These are phyloP conservation scores for Cirrhinus molitorella DNA, from an alignment of 2,797 vertebrate genomes.

Conservation along the genomic window DNA sequence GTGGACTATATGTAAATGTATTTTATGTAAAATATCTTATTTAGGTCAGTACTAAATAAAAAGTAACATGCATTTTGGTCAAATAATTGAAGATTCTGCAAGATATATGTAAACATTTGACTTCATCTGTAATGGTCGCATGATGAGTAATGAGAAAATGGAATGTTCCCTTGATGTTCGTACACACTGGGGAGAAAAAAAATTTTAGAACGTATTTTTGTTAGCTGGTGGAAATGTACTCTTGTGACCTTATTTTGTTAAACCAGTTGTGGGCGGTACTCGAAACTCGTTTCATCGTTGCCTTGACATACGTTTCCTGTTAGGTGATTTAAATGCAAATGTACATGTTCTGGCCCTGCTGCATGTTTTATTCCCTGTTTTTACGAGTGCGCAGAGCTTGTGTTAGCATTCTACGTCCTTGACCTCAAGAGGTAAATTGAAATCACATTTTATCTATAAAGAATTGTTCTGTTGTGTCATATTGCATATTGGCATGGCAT, in stretches of 20 bases:
- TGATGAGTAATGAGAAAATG: background rate
- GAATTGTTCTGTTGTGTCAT: background rate
- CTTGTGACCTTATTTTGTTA: background rate
- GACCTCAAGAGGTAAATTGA: background rate
- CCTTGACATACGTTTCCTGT: background rate
- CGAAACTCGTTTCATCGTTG: background rate
- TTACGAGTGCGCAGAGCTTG: background rate
- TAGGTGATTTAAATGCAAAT: conserved; percentile 21
- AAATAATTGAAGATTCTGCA: too few relatives aligned
- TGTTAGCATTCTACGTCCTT: background rate
- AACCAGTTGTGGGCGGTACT: background rate
- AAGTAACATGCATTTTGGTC: too few relatives aligned
- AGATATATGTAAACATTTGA: too few relatives aligned
- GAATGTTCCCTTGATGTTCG: background rate
- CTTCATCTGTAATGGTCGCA: background rate
- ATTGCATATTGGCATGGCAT: background rate
- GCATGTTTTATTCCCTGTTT: background rate
- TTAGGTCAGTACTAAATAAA: too few relatives aligned
- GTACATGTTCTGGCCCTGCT: background rate
- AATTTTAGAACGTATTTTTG: background rate
- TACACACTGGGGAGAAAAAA: background rate
- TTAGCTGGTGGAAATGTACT: background rate
- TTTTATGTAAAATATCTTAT: too few relatives aligned
- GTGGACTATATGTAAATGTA: too few relatives aligned
- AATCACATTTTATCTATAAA: background rate